A percentile compares a stretch with the other conserved stretches of the same genome.
Evolutionary conservation across 2,113 vertebrate genomes (phyloP).

Genomic region (Perognathus longimembris): DNA sequence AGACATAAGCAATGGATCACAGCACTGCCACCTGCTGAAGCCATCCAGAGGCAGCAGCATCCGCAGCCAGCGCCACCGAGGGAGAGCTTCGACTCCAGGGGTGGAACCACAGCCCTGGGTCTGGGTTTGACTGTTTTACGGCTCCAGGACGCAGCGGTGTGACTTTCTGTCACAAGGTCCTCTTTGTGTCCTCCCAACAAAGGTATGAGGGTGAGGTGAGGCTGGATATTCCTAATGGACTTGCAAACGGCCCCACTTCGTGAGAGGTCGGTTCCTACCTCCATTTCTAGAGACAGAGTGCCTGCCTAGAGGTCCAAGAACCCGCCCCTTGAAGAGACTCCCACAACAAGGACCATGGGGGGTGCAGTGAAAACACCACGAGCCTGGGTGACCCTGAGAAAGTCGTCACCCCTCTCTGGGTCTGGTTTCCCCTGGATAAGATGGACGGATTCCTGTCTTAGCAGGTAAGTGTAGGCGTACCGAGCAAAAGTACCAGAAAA

Average conservation of each 20-base stretch:
- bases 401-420: neutral
- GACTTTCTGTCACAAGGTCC: neutral
- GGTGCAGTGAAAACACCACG: neutral
- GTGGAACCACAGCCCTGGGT: neutral
- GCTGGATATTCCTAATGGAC: neutral
- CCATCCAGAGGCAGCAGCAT: neutral
- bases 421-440: neutral
- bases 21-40: neutral
- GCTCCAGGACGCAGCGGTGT: neutral
- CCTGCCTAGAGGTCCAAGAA: neutral
- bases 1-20: constrained; percentile 5
- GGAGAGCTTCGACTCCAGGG: neutral
- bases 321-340: neutral
- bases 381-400: neutral
- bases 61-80: neutral
- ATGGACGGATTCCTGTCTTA: neutral
- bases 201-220: neutral
- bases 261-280: neutral
- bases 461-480: neutral
- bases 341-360: neutral
- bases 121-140: neutral
- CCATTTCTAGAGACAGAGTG: neutral
- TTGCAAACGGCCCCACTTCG: too few relatives aligned
- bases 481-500: too few relatives aligned
- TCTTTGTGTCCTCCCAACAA: neutral